These are phyloP conservation scores for Urocynchramus pylzowi DNA, from an alignment of 2,113 vertebrate genomes.

Conservation along the genomic window DNA sequence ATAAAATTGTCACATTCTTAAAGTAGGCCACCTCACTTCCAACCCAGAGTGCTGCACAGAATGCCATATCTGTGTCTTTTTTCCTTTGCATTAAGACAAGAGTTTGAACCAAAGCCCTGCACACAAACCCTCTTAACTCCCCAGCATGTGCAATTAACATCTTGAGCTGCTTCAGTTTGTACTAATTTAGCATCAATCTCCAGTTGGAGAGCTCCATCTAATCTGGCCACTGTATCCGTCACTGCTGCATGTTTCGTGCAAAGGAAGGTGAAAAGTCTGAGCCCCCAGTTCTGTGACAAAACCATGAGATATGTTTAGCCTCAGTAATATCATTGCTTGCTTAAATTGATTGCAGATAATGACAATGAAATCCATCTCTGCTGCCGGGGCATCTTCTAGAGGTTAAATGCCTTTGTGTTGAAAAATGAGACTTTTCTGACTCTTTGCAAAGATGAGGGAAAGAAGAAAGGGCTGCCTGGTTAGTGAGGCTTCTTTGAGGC, in stretches of 20 bases:
- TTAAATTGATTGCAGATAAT: not conserved
- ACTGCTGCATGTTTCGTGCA: not conserved
- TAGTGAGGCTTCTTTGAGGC: not conserved
- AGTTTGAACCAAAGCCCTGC: not conserved
- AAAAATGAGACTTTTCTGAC: not conserved
- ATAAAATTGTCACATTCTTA: not conserved
- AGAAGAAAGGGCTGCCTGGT: not conserved
- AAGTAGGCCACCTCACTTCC: not conserved
- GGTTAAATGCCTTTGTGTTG: not conserved
- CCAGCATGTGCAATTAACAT: not conserved
- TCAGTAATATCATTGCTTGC: not conserved
- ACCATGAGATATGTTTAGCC: not conserved
- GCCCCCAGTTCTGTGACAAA: not conserved
- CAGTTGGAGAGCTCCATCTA: not conserved
- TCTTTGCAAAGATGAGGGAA: not conserved
- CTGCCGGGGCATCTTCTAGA: not conserved
- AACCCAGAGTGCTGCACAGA: not conserved
- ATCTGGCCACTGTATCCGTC: not conserved
- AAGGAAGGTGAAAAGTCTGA: not conserved
- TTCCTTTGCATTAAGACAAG: not conserved
- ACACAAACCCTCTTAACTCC: conserved; percentile 16
- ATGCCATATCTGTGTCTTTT: not conserved
- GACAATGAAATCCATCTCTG: not conserved
- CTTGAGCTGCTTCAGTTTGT: conserved; percentile 15
- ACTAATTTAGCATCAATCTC: not conserved